These are phyloP conservation scores for Lasioglossum villosulum DNA, from an alignment of 2,888 invertebrate genomes.

Conservation along the genomic window DNA sequence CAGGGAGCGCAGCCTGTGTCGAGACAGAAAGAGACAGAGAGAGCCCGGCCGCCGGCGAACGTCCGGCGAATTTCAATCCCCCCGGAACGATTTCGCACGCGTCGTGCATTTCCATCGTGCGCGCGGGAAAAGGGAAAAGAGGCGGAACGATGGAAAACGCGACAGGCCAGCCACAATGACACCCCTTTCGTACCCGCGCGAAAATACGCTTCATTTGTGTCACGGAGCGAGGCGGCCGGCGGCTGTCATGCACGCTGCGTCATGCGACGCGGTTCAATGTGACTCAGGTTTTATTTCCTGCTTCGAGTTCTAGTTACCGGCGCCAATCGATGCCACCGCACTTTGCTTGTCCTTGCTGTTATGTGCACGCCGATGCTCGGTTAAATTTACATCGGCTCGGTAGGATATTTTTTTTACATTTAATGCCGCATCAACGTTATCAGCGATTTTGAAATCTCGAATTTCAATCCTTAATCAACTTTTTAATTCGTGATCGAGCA, in stretches of 20 bases:
- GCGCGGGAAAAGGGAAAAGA: background rate
- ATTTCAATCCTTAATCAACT: too few relatives aligned
- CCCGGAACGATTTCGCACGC: slow-evolving; percentile 55
- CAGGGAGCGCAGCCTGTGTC: slow-evolving; percentile 41
- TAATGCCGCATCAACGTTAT: background rate
- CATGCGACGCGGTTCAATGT: slow-evolving; percentile 65
- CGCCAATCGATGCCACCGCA: slow-evolving; percentile 34
- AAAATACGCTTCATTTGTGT: slow-evolving; percentile 64
- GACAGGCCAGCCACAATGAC: background rate
- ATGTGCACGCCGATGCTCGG: background rate
- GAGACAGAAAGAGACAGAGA: slow-evolving; percentile 7
- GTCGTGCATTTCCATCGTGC: slow-evolving; percentile 41
- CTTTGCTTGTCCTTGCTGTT: slow-evolving; percentile 1
- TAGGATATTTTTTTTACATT: background rate
- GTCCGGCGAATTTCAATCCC: slow-evolving; percentile 55
- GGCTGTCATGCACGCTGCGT: slow-evolving; percentile 52
- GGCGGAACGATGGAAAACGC: slow-evolving; percentile 25
- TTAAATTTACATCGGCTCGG: background rate
- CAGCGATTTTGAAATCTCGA: too few relatives aligned
- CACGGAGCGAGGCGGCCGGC: slow-evolving; percentile 30
- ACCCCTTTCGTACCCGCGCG: slow-evolving; percentile 39
- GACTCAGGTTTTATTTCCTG: slow-evolving; percentile 73
- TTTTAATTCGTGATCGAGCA: too few relatives aligned
- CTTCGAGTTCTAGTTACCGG: slow-evolving; percentile 67
- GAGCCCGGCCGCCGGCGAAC: slow-evolving; percentile 26